Evolutionary conservation across 2,797 vertebrate genomes (phyloP).

Genomic region (Percopsis omiscomaycus): DNA sequence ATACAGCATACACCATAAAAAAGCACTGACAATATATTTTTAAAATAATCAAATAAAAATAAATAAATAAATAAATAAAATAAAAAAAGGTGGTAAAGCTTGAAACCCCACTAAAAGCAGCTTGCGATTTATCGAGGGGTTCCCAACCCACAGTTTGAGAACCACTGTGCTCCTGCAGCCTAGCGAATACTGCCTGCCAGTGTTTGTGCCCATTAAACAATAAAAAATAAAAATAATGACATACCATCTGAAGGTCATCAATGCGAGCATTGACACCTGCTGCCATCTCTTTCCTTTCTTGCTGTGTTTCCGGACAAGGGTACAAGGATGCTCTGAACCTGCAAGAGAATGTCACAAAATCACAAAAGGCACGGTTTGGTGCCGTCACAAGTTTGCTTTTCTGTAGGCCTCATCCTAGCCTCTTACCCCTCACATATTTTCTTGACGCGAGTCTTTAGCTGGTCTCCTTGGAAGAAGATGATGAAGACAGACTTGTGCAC

Average conservation of each 20-base stretch:
- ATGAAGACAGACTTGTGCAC: constrained; percentile 99
- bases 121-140: no score
- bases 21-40: no score
- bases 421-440: constrained; percentile 97
- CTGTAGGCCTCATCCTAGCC: not conserved
- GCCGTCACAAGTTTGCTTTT: no score
- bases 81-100: no score
- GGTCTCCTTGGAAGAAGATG: constrained; percentile 98
- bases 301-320: constrained; percentile 94
- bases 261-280: constrained; percentile 95
- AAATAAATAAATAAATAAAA: no score
- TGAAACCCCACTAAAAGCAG: no score
- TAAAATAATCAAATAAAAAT: no score
- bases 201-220: not conserved
- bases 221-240: not conserved
- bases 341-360: constrained; percentile 41
- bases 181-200: no score
- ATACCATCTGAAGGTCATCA: constrained; percentile 98
- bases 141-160: no score
- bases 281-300: constrained; percentile 97
- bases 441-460: constrained; percentile 95
- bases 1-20: no score
- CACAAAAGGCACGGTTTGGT: not conserved
- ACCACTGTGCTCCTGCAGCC: no score
- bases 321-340: constrained; percentile 97